Evolutionary conservation across 2,888 invertebrate genomes (phyloP), one percentile per base, ranked within the genome.

Genomic region (Coremacera marginata): DNA sequence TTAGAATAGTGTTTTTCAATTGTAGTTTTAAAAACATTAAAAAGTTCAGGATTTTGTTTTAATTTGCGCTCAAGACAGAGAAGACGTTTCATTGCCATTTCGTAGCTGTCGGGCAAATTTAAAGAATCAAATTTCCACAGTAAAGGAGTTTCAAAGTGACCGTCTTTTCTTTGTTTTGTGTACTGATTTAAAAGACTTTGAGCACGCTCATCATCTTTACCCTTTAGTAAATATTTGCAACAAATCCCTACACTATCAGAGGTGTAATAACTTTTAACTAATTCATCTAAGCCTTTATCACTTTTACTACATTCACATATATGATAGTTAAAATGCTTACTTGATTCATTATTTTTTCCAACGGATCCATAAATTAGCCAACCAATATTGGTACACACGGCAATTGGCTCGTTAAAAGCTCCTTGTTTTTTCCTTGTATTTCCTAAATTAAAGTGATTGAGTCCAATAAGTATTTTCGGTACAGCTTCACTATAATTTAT

Each of bases 51-150:
- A 5, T 73, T 27, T 37, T n/a, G 60, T 49, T 25, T 4, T 19
- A 62, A n/a, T 16, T 74, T 65, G 16, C 52, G 49, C 22, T 74
- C 65, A 31, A 65, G 52, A 31, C 65, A 74, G 2, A 51, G 3
- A 14, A 74, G 25, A 49, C 74, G 27, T 25, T 52, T 74, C 37
- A 31, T 65, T 62, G 72, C 72, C 63, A 73, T 73, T 27, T 16
- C 51, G 27, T 49, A 72, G 31, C 72, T 72, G 4, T 63, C 65
- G 14, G 52, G 73, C 51, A 74, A 65, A 22, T 74, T 49, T 25
- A 63, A 31, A 27, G 31, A 8, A 52, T 65, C 65, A 65, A 65
- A 74, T 5, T 51, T 49, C 73, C 73, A 74, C 22, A 74, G 19
- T 51, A 72, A 49, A 14, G 25, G n/a, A 2, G 25, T 73, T 62